These are phyloP conservation scores for Eurosta solidaginis DNA, from an alignment of 1,140 invertebrate species.

Conservation along the genomic window DNA sequence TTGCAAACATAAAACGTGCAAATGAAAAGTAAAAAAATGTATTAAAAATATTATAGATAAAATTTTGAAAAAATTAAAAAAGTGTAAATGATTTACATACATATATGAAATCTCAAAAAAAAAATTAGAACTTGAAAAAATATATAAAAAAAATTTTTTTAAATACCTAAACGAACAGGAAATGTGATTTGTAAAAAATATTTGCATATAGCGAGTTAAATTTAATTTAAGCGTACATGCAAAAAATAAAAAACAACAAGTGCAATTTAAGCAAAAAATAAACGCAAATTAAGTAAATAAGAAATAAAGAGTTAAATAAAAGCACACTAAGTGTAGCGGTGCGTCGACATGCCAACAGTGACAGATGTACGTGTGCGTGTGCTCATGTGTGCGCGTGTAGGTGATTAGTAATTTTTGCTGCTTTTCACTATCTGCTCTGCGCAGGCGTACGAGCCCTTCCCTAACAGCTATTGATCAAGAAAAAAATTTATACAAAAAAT, in stretches of 20 bases:
- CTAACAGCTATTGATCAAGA: not conserved
- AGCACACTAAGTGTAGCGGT: too few species aligned
- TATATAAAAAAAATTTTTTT: too few species aligned
- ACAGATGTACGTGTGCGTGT: not conserved
- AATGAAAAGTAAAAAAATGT: too few species aligned
- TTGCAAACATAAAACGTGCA: not conserved
- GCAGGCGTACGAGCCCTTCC: slow-evolving; percentile 11
- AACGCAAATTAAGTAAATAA: not conserved
- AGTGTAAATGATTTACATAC: too few species aligned
- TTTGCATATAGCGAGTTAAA: too few species aligned
- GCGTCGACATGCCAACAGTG: not conserved
- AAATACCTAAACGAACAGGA: too few species aligned
- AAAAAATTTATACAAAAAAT: not conserved
- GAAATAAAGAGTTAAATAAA: not conserved
- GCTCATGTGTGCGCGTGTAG: not conserved
- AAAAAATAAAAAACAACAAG: not conserved
- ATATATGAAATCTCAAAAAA: too few species aligned
- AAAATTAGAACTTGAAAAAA: too few species aligned
- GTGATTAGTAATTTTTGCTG: not conserved
- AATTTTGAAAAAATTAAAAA: too few species aligned
- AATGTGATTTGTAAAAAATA: too few species aligned
- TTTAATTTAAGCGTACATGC: not conserved
- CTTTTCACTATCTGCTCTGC: not conserved
- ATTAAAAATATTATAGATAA: too few species aligned
- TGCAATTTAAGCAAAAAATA: not conserved